Evolutionary conservation across 2,113 vertebrate species (phyloP), one percentile per base, ranked within the genome.

Genomic region (Lagopus leucura): DNA sequence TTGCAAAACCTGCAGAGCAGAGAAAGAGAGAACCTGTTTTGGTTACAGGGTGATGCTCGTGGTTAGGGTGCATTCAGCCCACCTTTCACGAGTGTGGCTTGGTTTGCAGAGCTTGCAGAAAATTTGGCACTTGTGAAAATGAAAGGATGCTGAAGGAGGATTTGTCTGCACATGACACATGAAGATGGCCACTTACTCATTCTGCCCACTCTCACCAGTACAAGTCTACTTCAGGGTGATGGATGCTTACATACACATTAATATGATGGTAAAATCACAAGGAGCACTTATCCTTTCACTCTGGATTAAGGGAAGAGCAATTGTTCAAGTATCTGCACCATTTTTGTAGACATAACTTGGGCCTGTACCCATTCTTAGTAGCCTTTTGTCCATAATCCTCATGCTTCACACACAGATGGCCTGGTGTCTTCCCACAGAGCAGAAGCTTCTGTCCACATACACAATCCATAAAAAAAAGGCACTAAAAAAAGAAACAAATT

Each of bases 401-500:
- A 60, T 73, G 57, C 42, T 69, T 58, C 55, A 64, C 32, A n/a
- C 36, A 24, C 8, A 61, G 12, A 6, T 22, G 60, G 17, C 25
- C 21, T 58, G 45, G 65, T 11, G 32, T 34, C 45, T 32, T 76
- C 42, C 32, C 0, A 0, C 18, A 17, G 60, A 6, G 1, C 2
- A 64, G 83, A 32, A 92, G 61, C 93, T 94, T 74, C 70, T 52
- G 67, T 77, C 30, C 70, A 36, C 45, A 15, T 5, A 36, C n/a
- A 20, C 28, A 81, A 15, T 24, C 36, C 5, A 2, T 76, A 52
- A 90, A 94, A 88, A 36, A 63, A 52, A 80, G 38, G 50, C 0
- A 2, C 82, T 64, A 36, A 89, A 88, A 25, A 91, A 64, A 79
- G 73, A 84, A 94, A 88, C 76, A 94, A 96, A 86, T 69, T 80